Percentiles rank a stretch among this genome's conserved stretches.
Evolutionary conservation across 2,113 vertebrate species (phyloP).

Genomic region (Prinia subflava): DNA sequence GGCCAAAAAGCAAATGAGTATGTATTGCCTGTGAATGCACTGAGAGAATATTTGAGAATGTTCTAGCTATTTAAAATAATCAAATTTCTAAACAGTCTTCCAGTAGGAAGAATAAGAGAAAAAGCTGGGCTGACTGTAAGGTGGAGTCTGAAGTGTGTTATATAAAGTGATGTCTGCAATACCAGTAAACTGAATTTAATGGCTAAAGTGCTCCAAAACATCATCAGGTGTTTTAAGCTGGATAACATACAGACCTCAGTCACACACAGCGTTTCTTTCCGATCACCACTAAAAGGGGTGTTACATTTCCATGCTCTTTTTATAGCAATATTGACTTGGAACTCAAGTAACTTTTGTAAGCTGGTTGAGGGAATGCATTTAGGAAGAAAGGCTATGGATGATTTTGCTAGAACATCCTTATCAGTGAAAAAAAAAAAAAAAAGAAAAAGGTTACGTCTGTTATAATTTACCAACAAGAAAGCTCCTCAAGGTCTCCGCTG

Average conservation of each 20-base stretch:
- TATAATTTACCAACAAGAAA: neutral
- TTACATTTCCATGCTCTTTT: neutral
- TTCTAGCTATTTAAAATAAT: neutral
- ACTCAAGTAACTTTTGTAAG: neutral
- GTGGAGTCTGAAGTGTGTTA: neutral
- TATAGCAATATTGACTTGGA: neutral
- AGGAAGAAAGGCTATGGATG: neutral
- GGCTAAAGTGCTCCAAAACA: neutral
- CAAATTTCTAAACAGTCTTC: neutral
- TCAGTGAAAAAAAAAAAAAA: neutral
- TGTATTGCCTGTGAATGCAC: neutral
- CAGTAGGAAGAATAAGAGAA: neutral
- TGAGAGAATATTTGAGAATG: neutral
- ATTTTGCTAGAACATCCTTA: neutral
- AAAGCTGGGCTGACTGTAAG: neutral
- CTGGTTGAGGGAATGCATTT: neutral
- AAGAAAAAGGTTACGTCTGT: neutral
- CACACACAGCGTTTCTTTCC: neutral
- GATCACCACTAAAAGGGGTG: neutral
- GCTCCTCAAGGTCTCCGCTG: neutral
- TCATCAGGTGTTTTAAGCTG: neutral
- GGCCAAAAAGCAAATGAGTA: neutral
- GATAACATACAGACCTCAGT: neutral
- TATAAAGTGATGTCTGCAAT: neutral
- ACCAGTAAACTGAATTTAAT: neutral